Base-by-base conservation (phyloP, 1,140 invertebrate genomes). In the Ganaspis sp. region DNA sequence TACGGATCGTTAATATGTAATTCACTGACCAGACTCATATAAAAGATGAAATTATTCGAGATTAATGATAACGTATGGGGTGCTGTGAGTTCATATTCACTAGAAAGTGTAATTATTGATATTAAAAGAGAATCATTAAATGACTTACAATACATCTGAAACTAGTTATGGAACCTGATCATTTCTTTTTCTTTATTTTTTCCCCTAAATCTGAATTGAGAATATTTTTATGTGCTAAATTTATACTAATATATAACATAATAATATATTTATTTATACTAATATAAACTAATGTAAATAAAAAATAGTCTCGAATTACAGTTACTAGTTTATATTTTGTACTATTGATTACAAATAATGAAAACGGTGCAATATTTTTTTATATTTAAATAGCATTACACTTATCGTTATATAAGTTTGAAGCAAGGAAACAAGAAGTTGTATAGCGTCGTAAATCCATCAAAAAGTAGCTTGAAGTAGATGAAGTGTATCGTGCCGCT, bases 401-500 rank as follows among this genome's bases (percentile, higher is more conserved):
- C 23, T 29, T 49, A 12, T 64, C 23, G 12, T 64, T 64, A 64
- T 34, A 15, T 64, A 64, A 64, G 58, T 64, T 12, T 4, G 0
- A 0, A 58, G 11, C 23, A 26, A 64, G 23, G 23, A 64, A 64
- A 29, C 26, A 29, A 64, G 58, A 64, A 64, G 58, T 64, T 34
- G 23, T 29, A 29, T 26, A 64, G 23, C 26, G n/a, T 64, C 58
- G 26, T 64, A 64, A 64, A 64, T 64, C 58, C 23, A 64, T 64
- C 58, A 64, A 26, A 64, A 64, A 64, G 58, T 29, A 64, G 58
- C 26, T 21, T 64, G 58, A 64, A n/a, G 26, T 64, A 64, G 23
- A 64, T 64, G 54, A 58, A 58, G 26, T 26, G 58, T 64, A 64
- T 64, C 58, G 23, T 64, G 58, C 58, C 11, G 23, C 58, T 29